Evolutionary conservation across 30 jellyfish, hydroid and myxozoan species (phyloP).

Genomic region (Turritopsis rubra): DNA sequence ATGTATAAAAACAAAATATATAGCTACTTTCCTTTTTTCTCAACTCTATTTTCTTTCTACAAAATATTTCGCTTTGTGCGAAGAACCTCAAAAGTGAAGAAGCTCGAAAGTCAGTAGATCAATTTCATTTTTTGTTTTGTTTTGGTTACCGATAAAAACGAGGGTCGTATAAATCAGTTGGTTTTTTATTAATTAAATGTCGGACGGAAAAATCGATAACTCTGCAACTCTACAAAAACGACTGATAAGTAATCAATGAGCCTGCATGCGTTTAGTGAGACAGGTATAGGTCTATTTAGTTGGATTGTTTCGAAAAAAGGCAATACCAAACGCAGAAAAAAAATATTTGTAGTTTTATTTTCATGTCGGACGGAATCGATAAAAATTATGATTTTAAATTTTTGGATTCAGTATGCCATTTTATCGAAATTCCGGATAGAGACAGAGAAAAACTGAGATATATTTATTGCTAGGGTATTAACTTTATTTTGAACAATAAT

Average conservation of each 20-base stretch:
- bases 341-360: neutral
- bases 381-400: no score
- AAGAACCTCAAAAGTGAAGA: no score
- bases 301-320: neutral
- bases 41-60: no score
- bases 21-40: no score
- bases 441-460: neutral
- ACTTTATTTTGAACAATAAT: neutral
- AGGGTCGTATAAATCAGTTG: no score
- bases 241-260: neutral
- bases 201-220: slow-evolving; percentile 20
- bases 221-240: neutral
- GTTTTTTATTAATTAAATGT: slow-evolving; percentile 7
- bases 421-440: neutral
- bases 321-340: neutral
- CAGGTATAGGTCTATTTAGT: neutral
- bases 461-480: neutral
- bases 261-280: neutral
- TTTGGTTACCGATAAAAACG: no score
- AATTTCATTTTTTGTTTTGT: no score
- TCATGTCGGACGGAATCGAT: slow-evolving; percentile 15
- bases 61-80: no score
- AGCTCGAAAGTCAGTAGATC: no score
- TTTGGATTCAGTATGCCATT: neutral
- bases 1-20: no score